Percentiles rank a stretch among this genome's conserved stretches.
phyloP scores from a whole-genome alignment of 2,797 vertebrate species.

The Anabas testudineus region DNA sequence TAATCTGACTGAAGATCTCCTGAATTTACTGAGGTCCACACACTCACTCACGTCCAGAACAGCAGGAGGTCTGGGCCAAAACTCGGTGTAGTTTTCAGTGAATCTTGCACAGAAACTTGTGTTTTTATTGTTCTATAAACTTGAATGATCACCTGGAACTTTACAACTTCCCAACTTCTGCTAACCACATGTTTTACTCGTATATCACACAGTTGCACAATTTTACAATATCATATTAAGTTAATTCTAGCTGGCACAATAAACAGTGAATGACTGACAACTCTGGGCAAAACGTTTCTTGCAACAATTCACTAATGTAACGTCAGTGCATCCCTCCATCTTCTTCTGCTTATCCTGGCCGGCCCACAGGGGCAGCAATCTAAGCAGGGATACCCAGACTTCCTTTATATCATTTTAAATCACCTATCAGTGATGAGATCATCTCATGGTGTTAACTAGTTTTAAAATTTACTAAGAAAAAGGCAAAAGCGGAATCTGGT shows the following conservation, averaged over 20 bases:
- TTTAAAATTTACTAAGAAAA: no score
- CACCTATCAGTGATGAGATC: no score
- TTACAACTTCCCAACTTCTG: slow-evolving; percentile 37
- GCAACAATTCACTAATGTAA: no score
- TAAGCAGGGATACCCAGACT: no score
- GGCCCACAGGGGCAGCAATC: no score
- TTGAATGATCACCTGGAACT: slow-evolving; percentile 25
- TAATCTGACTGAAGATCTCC: neutral
- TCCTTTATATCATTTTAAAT: no score
- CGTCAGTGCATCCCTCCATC: no score
- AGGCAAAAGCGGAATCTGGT: no score
- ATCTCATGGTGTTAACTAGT: no score
- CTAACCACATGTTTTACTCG: neutral
- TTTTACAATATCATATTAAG: neutral
- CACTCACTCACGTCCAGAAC: slow-evolving; percentile 6
- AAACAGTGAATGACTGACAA: neutral
- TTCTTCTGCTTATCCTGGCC: no score
- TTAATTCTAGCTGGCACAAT: neutral
- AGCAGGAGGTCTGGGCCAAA: neutral
- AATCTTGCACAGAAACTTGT: neutral
- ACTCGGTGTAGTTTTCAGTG: neutral
- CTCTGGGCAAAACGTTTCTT: no score
- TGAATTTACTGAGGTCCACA: neutral
- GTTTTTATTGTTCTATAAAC: slow-evolving; percentile 36
- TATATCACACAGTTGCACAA: neutral